Conservation (phyloP, 30 jellyfish, hydroid and myxozoan species). For the Aurelia aurita complex sp. Pacific region DNA sequence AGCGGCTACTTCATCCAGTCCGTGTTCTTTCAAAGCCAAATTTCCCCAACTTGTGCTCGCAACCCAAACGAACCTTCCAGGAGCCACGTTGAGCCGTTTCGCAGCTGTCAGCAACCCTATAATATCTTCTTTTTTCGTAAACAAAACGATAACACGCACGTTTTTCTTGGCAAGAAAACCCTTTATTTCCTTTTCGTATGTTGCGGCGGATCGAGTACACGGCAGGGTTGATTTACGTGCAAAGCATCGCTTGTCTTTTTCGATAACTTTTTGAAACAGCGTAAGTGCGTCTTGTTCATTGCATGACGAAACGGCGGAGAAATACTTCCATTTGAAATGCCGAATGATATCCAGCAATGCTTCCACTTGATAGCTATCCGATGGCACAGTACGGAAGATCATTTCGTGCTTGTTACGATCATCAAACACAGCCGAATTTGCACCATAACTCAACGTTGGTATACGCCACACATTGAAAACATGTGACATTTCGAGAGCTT, state of each 20-base stretch:
- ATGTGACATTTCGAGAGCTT: constrained; percentile 54
- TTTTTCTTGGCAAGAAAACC: constrained; percentile 4
- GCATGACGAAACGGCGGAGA: constrained; percentile 55
- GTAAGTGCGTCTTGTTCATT: constrained; percentile 46
- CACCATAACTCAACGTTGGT: constrained; percentile 46
- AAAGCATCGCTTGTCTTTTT: constrained; percentile 23
- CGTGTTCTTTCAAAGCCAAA: constrained; percentile 14
- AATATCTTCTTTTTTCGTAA: constrained; percentile 40
- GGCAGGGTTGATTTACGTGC: constrained; percentile 35
- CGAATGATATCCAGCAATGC: constrained; percentile 53
- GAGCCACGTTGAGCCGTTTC: constrained; percentile 1
- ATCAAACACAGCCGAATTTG: constrained; percentile 31
- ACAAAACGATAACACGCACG: constrained; percentile 41
- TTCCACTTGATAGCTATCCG: constrained; percentile 46
- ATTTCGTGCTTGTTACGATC: constrained; percentile 36
- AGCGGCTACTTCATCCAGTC: constrained; percentile 44
- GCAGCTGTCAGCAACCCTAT: constrained; percentile 66
- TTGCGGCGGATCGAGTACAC: constrained; percentile 26
- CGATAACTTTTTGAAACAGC: constrained; percentile 2
- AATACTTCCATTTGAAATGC: constrained; percentile 69
- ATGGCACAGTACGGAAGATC: constrained; percentile 57
- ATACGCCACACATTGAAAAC: constrained; percentile 43
- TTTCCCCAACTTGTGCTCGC: constrained; percentile 55
- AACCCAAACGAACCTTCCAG: constrained; percentile 33
- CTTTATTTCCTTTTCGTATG: constrained; percentile 32